Conservation (phyloP, 2,113 vertebrate species). For the Oenanthe melanoleuca region DNA sequence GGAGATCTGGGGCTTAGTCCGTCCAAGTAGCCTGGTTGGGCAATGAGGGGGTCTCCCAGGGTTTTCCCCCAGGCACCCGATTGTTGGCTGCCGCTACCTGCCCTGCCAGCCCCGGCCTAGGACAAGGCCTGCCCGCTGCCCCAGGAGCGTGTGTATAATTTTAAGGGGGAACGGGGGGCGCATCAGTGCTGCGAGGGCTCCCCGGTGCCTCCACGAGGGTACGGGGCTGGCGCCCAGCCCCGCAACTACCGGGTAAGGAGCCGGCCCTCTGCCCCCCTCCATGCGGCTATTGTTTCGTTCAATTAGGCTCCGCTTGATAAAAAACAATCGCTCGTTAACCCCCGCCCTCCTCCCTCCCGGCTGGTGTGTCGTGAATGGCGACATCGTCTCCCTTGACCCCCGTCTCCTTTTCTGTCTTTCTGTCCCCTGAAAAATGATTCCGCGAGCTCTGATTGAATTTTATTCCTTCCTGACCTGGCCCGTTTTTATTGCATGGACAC, state of each 20-base stretch:
- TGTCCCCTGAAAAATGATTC: slow-evolving; percentile 87
- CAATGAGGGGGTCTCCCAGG: neutral
- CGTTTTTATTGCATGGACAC: slow-evolving; percentile 79
- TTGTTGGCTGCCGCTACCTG: neutral
- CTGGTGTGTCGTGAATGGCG: slow-evolving; percentile 64
- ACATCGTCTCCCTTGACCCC: slow-evolving; percentile 80
- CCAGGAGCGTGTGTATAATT: neutral
- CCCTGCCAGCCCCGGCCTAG: neutral
- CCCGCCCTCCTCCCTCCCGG: neutral
- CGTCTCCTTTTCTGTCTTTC: slow-evolving; percentile 80
- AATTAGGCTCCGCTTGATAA: slow-evolving; percentile 41
- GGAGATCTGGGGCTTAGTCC: neutral
- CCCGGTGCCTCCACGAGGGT: neutral
- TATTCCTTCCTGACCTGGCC: slow-evolving; percentile 88
- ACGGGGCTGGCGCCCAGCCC: neutral
- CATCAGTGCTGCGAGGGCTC: neutral
- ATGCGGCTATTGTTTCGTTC: slow-evolving; percentile 26
- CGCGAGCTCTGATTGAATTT: slow-evolving; percentile 83
- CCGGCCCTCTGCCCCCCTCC: neutral
- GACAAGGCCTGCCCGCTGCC: neutral
- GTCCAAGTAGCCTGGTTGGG: neutral
- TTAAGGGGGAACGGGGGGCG: too few relatives aligned
- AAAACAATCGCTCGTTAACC: slow-evolving; percentile 54
- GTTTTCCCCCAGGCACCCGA: too few relatives aligned
- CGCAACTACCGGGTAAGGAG: neutral